Conservation (phyloP, 2,888 invertebrate species). For the Phaonia tiefii region DNA sequence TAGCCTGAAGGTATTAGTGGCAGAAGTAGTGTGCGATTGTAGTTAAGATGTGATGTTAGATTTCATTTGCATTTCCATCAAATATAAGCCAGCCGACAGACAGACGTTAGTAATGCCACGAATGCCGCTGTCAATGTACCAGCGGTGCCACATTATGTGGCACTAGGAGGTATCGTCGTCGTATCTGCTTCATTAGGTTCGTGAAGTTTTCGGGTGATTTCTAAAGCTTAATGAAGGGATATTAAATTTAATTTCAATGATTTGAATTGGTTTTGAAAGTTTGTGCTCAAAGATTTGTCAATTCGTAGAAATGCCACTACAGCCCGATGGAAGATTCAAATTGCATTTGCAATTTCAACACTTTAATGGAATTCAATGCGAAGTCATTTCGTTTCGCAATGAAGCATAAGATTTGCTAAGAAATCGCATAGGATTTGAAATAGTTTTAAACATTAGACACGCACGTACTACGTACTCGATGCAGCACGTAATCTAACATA, state of each 20-base stretch:
- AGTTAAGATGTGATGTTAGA: slow-evolving; percentile 58
- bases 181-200: slow-evolving; percentile 53
- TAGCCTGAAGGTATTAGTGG: slow-evolving; percentile 56
- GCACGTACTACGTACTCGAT: no score
- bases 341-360: no score
- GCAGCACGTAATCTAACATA: no score
- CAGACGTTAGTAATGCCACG: slow-evolving; percentile 40
- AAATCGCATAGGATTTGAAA: no score
- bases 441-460: no score
- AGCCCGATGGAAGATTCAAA: no score
- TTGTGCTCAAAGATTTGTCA: slow-evolving; percentile 16
- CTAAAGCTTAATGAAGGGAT: slow-evolving; percentile 62
- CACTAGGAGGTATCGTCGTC: slow-evolving; percentile 1
- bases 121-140: slow-evolving; percentile 8
- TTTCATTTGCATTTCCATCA: slow-evolving; percentile 66
- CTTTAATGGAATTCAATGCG: no score
- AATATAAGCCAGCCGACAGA: slow-evolving; percentile 28
- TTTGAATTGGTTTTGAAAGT: slow-evolving; percentile 56
- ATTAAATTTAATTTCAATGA: slow-evolving; percentile 65
- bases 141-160: slow-evolving; percentile 25
- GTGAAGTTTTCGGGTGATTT: slow-evolving; percentile 53
- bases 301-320: slow-evolving; percentile 14
- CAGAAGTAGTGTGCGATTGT: slow-evolving; percentile 10
- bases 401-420: no score
- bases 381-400: no score